These are phyloP conservation scores for Triplophysa bombifrons DNA, from an alignment of 2,797 vertebrate genomes.

Conservation along the genomic window DNA sequence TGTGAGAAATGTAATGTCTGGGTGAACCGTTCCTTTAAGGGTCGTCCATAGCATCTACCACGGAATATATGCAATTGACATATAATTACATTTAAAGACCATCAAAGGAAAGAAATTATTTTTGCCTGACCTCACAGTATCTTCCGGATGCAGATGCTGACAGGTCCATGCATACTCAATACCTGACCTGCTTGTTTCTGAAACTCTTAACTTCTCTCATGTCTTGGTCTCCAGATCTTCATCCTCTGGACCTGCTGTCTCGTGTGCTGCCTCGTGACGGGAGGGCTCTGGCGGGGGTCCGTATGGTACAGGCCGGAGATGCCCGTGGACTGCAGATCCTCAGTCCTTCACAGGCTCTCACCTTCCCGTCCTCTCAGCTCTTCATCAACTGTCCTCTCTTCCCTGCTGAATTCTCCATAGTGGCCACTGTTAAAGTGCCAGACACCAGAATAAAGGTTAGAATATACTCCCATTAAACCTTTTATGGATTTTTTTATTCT, in stretches of 20 bases:
- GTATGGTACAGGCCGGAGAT: slow-evolving; percentile 74
- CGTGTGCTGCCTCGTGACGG: slow-evolving; percentile 73
- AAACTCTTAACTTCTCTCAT: background rate
- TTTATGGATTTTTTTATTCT: too few relatives aligned
- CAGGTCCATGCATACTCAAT: too few relatives aligned
- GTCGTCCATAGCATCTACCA: too few relatives aligned
- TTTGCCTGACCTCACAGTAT: too few relatives aligned
- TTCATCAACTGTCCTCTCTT: slow-evolving; percentile 85
- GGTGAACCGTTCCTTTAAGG: too few relatives aligned
- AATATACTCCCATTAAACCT: background rate
- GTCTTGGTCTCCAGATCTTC: slow-evolving; percentile 73
- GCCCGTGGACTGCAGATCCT: slow-evolving; percentile 80
- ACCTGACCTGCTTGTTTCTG: background rate
- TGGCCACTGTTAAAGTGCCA: slow-evolving; percentile 80
- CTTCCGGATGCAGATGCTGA: too few relatives aligned
- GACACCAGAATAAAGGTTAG: slow-evolving; percentile 75
- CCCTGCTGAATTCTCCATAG: slow-evolving; percentile 88
- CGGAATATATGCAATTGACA: too few relatives aligned
- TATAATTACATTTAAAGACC: too few relatives aligned
- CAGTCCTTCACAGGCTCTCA: slow-evolving; percentile 66
- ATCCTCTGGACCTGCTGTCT: slow-evolving; percentile 86
- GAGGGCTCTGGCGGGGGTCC: slow-evolving; percentile 65
- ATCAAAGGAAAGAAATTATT: too few relatives aligned
- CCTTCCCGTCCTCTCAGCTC: slow-evolving; percentile 83
- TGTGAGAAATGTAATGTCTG: too few relatives aligned